A percentile compares a stretch with the other conserved stretches of the same genome.
These are phyloP conservation scores for Torymus tubicola DNA, from an alignment of 2,888 invertebrate genomes.

Conservation along the genomic window DNA sequence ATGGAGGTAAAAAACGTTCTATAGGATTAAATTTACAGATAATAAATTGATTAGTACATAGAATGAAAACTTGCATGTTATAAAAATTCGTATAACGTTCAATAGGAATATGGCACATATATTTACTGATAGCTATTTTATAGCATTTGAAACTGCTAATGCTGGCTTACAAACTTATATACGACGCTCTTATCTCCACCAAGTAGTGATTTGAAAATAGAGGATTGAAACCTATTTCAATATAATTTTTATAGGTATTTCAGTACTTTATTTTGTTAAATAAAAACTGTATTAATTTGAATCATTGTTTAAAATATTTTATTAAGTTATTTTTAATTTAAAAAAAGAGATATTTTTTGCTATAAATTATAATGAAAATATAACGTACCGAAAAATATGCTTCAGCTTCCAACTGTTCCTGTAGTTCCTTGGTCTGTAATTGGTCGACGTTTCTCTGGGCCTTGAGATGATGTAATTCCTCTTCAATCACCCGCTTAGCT, in stretches of 20 bases:
- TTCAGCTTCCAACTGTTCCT: conserved; percentile 96
- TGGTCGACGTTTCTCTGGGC: conserved; percentile 83
- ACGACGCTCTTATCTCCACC: no score
- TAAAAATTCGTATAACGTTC: no score
- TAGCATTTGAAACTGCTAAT: no score
- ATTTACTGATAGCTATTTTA: no score
- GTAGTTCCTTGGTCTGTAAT: conserved; percentile 91
- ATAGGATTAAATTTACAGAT: no score
- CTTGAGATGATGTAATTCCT: conserved; percentile 86
- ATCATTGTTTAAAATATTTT: neutral
- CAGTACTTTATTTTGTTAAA: no score
- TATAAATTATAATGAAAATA: neutral
- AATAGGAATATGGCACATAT: no score
- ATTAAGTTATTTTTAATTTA: neutral
- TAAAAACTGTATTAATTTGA: neutral
- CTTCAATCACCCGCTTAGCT: conserved; percentile 84
- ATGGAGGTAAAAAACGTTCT: neutral
- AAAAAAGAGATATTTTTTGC: neutral
- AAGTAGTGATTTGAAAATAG: no score
- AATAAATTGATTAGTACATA: no score
- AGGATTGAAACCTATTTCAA: no score
- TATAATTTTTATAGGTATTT: neutral
- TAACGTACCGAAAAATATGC: conserved; percentile 90
- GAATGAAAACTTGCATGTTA: no score
- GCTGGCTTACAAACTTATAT: no score